Evolutionary conservation across 2,888 invertebrate species (phyloP).

Genomic region (Platycnemis pennipes): DNA sequence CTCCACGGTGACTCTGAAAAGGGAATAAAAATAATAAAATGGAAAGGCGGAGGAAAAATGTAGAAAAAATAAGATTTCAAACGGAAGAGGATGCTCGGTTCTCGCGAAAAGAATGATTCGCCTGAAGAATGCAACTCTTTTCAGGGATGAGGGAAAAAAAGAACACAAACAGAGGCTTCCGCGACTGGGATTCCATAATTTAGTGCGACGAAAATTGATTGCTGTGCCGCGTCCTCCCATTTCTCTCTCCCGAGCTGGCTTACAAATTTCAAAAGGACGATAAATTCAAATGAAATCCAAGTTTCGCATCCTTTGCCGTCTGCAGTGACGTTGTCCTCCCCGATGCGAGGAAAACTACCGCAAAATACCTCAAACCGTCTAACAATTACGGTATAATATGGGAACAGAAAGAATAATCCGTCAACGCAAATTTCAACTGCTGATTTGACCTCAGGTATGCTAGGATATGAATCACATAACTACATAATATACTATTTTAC

Average conservation of each 20-base stretch:
- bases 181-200: background rate
- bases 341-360: no score
- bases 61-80: background rate
- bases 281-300: background rate
- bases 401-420: no score
- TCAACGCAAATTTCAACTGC: no score
- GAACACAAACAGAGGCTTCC: background rate
- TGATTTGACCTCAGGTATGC: no score
- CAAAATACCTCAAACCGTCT: no score
- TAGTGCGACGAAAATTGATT: background rate
- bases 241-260: background rate
- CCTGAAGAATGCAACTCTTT: conserved; percentile 2
- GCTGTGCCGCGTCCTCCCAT: background rate
- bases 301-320: background rate
- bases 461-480: no score
- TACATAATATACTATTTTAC: no score
- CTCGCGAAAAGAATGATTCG: background rate
- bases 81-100: conserved; percentile 4
- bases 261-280: background rate
- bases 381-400: no score
- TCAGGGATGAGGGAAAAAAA: no score
- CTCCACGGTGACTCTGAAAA: background rate
- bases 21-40: background rate
- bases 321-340: no score
- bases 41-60: background rate